These are phyloP conservation scores for Proteles cristata DNA, from an alignment of 2,113 vertebrate species.

Conservation along the genomic window DNA sequence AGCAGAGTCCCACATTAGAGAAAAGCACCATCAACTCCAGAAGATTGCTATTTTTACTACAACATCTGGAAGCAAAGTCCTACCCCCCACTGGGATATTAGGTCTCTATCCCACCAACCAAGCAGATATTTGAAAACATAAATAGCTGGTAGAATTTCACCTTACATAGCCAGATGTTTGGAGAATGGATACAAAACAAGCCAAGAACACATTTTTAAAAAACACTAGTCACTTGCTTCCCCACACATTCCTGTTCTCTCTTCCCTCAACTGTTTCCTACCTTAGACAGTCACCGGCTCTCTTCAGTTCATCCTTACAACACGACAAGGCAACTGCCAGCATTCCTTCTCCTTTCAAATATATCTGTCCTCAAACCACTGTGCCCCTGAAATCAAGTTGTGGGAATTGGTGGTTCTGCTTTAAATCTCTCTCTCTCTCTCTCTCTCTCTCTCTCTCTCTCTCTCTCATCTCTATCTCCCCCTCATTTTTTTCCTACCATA, in stretches of 20 bases:
- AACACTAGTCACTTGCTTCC: conserved; percentile 45
- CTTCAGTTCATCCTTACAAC: conserved; percentile 2
- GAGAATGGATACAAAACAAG: conserved; percentile 47
- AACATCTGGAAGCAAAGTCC: conserved; percentile 55
- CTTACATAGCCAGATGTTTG: conserved; percentile 58
- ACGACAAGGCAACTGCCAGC: neutral
- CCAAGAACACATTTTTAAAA: conserved; percentile 25
- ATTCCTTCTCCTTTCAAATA: conserved; percentile 1
- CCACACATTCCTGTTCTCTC: neutral
- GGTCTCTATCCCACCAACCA: conserved; percentile 53
- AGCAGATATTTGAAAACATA: conserved; percentile 63
- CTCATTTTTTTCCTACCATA: conserved; percentile 18
- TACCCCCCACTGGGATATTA: conserved; percentile 21
- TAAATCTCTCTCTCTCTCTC: conserved; percentile 3
- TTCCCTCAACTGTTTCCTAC: neutral
- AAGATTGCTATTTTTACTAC: conserved; percentile 59
- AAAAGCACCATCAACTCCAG: conserved; percentile 34
- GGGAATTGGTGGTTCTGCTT: conserved; percentile 14
- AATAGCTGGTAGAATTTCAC: conserved; percentile 56
- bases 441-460: neutral
- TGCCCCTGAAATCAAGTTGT: conserved; percentile 15
- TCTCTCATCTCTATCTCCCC: neutral
- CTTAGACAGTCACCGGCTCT: neutral
- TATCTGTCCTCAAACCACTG: conserved; percentile 36
- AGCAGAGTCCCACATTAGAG: conserved; percentile 36